These are phyloP conservation scores for Hypena proboscidalis DNA, from an alignment of 2,888 invertebrate genomes.

Conservation along the genomic window DNA sequence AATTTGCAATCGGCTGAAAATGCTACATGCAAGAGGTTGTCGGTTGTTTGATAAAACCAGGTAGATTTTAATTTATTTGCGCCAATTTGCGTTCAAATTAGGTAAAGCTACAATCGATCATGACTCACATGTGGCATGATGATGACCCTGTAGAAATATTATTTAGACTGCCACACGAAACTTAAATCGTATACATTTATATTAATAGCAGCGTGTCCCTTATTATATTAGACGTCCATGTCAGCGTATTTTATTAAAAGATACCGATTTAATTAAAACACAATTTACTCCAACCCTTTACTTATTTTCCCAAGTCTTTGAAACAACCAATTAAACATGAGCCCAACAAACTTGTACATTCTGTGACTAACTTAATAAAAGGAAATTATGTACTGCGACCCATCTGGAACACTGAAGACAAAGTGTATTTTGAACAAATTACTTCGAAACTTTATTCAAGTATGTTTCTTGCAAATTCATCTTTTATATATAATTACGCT, in stretches of 20 bases:
- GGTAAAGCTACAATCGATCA: too few species aligned
- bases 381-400: slow-evolving; percentile 75
- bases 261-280: slow-evolving; percentile 35
- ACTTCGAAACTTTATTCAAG: slow-evolving; percentile 78
- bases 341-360: slow-evolving; percentile 73
- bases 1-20: too few species aligned
- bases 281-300: slow-evolving; percentile 44
- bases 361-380: slow-evolving; percentile 76
- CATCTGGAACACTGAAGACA: slow-evolving; percentile 75
- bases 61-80: too few species aligned
- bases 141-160: too few species aligned
- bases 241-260: slow-evolving; percentile 9
- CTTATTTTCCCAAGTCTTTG: slow-evolving; percentile 61
- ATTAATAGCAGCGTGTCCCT: too few species aligned
- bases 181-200: too few species aligned
- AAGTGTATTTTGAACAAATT: slow-evolving; percentile 82
- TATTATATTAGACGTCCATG: neutral
- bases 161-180: too few species aligned
- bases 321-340: slow-evolving; percentile 73
- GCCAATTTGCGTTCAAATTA: too few species aligned
- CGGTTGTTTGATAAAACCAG: too few species aligned
- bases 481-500: slow-evolving; percentile 22
- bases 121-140: too few species aligned
- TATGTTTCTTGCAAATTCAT: slow-evolving; percentile 56
- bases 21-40: too few species aligned